Base-by-base conservation (phyloP, 2,888 invertebrate genomes). In the Dasypogon diadema region DNA sequence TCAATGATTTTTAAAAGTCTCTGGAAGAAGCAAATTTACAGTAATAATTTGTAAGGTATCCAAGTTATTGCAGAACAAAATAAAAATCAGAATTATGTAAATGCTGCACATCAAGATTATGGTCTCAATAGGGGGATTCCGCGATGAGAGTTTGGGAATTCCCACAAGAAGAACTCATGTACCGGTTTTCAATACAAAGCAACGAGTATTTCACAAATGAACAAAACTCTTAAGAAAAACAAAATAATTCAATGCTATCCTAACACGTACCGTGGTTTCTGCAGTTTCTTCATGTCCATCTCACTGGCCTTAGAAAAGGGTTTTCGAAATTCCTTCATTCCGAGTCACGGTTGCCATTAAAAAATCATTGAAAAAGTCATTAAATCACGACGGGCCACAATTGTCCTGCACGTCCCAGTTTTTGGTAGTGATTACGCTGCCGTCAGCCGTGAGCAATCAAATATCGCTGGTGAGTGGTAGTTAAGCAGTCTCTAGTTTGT, bases 201-300 rank as follows among this genome's bases (percentile, higher is more conserved):
- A 55, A 18, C 22, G n/a, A 14, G n/a, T 8, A 16, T 16, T 55
- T 1, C 12, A 12, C 30, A 26, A 26, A 26, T 12, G 2, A 1
- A n/a, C n/a, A 5, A 34, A 34, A 60, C 30, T 60, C 6, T 16
- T 60, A 60, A 60, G 8, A 24, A 56, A 18, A 56, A 56, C 37
- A 60, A 60, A 34, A 16, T 22, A 63, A 18, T 12, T 48, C 22
- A 42, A 54, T 22, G 60, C 16, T 51, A 22, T 42, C n/a, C 18
- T 37, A 68, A 34, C 34, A 73, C 78, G 46, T 79, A 79, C 79
- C 79, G 79, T 77, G 77, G 74, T 72, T 79, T 79, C 56, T 79
- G 79, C 74, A 78, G 30, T 74, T 78, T 79, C 78, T 78, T 77
- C 79, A 79, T 79, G 56, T 79, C 79, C 76, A 74, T 77, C 22